Conservation (phyloP, 2,113 vertebrate species). For the Sterrhoptilus dennistouni region DNA sequence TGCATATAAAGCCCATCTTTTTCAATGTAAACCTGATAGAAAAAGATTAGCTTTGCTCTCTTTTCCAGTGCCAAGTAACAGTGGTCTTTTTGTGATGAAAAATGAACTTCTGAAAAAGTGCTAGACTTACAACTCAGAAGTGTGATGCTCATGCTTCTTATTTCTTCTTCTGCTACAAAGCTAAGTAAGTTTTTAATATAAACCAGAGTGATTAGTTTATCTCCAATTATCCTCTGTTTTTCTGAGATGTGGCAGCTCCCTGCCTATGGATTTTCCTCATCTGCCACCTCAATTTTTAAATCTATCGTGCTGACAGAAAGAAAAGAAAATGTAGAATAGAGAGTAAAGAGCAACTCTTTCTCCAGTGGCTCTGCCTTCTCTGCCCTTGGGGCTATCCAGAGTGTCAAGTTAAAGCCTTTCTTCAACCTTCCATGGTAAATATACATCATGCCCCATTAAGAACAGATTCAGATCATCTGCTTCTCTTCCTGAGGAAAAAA, state of each 20-base stretch:
- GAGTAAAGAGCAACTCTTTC: not conserved
- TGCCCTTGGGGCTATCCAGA: not conserved
- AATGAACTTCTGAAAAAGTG: not conserved
- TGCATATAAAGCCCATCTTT: not conserved
- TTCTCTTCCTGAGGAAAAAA: not conserved
- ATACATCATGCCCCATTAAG: not conserved
- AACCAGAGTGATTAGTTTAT: not conserved
- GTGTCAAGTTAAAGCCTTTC: not conserved
- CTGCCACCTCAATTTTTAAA: not conserved
- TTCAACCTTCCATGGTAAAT: not conserved
- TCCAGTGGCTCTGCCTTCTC: not conserved
- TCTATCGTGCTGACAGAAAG: not conserved
- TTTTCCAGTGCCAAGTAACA: not conserved
- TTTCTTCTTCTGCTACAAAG: not conserved
- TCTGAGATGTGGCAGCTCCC: not conserved
- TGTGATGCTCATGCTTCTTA: rapidly evolving
- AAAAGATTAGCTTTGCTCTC: not conserved
- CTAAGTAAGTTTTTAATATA: not conserved
- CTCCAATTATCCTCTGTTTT: not conserved
- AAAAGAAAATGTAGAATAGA: not conserved
- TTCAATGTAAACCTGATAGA: not conserved
- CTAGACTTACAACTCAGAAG: not conserved
- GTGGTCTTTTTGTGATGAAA: not conserved
- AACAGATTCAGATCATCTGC: not conserved
- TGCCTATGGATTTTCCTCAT: not conserved